Evolutionary conservation across 2,888 invertebrate species (phyloP).

Genomic region (Lithophane socia): DNA sequence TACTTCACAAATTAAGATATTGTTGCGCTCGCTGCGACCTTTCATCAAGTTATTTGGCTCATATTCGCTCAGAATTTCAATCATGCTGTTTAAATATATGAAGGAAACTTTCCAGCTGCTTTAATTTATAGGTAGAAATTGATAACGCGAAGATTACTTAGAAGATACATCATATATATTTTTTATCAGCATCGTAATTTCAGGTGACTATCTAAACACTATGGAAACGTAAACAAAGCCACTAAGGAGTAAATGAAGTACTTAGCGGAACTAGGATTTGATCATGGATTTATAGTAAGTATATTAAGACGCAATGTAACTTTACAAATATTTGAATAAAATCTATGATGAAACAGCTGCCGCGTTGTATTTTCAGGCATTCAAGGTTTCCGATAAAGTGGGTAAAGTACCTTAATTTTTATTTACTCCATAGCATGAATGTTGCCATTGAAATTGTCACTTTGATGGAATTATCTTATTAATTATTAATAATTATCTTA

Average conservation of each 20-base stretch:
- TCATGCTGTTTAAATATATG: background rate
- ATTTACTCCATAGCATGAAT: background rate
- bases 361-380: background rate
- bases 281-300: background rate
- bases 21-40: constrained; percentile 1
- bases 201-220: constrained; percentile 9
- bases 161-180: constrained; percentile 22
- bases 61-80: constrained; percentile 13
- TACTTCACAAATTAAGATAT: constrained; percentile 23
- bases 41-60: constrained; percentile 1
- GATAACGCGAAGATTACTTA: constrained; percentile 24
- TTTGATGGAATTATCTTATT: no score
- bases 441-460: no score
- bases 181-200: constrained; percentile 42
- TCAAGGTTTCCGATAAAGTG: background rate
- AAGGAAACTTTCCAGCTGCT: constrained; percentile 4
- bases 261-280: background rate
- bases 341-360: background rate
- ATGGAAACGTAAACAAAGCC: constrained; percentile 8
- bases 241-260: background rate
- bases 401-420: background rate
- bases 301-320: background rate
- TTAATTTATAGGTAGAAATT: constrained; percentile 4
- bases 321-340: constrained; percentile 26
- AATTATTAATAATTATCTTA: no score